These are phyloP conservation scores for Leptinotarsa tumamoca DNA, from an alignment of 2,888 invertebrate species.

Conservation along the genomic window DNA sequence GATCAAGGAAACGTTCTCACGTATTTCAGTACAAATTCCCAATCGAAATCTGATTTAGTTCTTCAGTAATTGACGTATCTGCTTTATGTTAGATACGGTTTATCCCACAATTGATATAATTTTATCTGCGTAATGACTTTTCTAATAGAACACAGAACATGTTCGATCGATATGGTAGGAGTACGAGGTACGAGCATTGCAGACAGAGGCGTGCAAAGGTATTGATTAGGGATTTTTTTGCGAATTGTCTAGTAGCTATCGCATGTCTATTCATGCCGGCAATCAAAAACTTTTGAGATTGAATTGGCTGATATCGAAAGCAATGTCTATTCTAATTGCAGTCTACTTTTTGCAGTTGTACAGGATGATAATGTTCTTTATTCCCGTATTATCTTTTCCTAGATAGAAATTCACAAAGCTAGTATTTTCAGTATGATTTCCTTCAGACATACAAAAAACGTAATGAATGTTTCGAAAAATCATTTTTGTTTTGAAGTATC, in stretches of 20 bases:
- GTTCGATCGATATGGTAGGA: constrained; percentile 43
- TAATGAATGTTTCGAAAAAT: too few species aligned
- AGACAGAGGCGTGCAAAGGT: not conserved
- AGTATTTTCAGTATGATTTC: too few species aligned
- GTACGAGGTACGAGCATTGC: not conserved
- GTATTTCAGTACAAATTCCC: constrained; percentile 53
- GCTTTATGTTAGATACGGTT: constrained; percentile 58
- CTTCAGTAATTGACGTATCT: constrained; percentile 59
- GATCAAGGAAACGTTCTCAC: constrained; percentile 55
- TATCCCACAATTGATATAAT: constrained; percentile 59
- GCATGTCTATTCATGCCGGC: not conserved
- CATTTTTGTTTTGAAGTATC: too few species aligned
- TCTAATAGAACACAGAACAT: constrained; percentile 33
- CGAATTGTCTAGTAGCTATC: not conserved
- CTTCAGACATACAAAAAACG: too few species aligned
- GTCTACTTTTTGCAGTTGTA: too few species aligned
- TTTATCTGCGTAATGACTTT: constrained; percentile 51
- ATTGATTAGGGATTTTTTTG: not conserved
- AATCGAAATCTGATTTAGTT: constrained; percentile 59
- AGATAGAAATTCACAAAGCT: too few species aligned
- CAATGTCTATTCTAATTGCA: not conserved
- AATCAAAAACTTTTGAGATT: not conserved
- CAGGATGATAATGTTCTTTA: too few species aligned
- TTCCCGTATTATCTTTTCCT: too few species aligned
- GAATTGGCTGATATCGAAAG: not conserved